A percentile compares a stretch with the other conserved stretches of the same genome.
Evolutionary conservation across 2,888 invertebrate species (phyloP).

Genomic region (Hirtodrosophila alboralis): DNA sequence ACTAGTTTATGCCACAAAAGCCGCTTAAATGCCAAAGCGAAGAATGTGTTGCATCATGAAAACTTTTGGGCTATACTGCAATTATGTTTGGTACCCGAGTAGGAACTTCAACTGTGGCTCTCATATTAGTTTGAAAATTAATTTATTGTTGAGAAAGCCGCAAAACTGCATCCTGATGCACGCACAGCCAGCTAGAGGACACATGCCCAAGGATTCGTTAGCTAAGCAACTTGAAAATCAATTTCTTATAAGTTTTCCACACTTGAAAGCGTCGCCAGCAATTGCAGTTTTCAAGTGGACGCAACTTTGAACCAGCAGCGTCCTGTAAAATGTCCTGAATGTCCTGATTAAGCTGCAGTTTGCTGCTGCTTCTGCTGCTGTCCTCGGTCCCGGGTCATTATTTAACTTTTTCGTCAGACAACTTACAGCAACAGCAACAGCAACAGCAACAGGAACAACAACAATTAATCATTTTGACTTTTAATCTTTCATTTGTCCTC

Average conservation of each 20-base stretch:
- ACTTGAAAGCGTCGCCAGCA: constrained; percentile 29
- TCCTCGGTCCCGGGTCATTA: constrained; percentile 38
- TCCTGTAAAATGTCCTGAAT: constrained; percentile 1
- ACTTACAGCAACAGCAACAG: constrained; percentile 21
- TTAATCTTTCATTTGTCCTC: constrained; percentile 71
- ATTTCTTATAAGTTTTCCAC: constrained; percentile 39
- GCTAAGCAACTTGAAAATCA: constrained; percentile 29
- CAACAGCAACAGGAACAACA: constrained; percentile 32
- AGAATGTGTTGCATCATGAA: constrained; percentile 4
- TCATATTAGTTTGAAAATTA: constrained; percentile 58
- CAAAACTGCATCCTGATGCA: constrained; percentile 22
- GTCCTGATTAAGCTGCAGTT: constrained; percentile 39
- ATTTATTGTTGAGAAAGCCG: constrained; percentile 55
- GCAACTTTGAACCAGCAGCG: constrained; percentile 14
- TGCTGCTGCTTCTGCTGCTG: constrained; percentile 2
- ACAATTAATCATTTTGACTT: constrained; percentile 72
- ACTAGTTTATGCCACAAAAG: constrained; percentile 26
- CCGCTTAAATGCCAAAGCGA: constrained; percentile 35
- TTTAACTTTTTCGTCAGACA: constrained; percentile 41
- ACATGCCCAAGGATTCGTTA: neutral
- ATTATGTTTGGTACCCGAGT: constrained; percentile 25
- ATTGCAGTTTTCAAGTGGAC: constrained; percentile 36
- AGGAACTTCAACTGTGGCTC: neutral
- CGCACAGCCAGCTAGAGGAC: neutral
- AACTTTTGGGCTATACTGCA: constrained; percentile 18